These are phyloP conservation scores for Nomada ruficornis DNA, from an alignment of 2,888 invertebrate genomes.

Conservation along the genomic window DNA sequence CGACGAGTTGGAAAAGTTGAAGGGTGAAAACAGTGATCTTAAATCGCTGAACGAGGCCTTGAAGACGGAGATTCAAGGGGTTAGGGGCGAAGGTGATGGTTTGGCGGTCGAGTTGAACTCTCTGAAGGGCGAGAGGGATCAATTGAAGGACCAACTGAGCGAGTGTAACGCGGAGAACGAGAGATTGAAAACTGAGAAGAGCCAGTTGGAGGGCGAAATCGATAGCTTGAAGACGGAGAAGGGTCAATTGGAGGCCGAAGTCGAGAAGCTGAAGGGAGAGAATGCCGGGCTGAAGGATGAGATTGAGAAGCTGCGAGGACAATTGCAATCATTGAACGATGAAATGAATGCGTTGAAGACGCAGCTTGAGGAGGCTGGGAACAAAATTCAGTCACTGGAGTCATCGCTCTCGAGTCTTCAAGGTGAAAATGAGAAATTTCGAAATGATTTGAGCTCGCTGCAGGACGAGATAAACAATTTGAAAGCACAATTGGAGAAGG, in stretches of 20 bases:
- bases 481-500: neutral
- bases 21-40: constrained; percentile 58
- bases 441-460: constrained; percentile 50
- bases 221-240: constrained; percentile 56
- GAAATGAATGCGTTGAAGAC: constrained; percentile 40
- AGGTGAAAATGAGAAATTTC: constrained; percentile 49
- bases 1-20: constrained; percentile 51
- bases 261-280: constrained; percentile 38
- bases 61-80: constrained; percentile 50
- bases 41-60: constrained; percentile 46
- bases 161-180: constrained; percentile 33
- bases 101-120: constrained; percentile 42
- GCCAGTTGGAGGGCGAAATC: neutral
- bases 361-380: constrained; percentile 33
- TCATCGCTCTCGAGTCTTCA: constrained; percentile 44
- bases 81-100: constrained; percentile 34
- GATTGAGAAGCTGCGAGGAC: constrained; percentile 13
- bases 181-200: neutral
- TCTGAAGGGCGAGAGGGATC: constrained; percentile 44
- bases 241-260: constrained; percentile 46
- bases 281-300: constrained; percentile 38
- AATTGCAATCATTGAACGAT: constrained; percentile 44
- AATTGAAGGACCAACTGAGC: constrained; percentile 49
- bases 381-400: constrained; percentile 52
- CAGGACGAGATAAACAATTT: constrained; percentile 40